Evolutionary conservation across 2,113 vertebrate genomes (phyloP).

Genomic region (Agapornis roseicollis): DNA sequence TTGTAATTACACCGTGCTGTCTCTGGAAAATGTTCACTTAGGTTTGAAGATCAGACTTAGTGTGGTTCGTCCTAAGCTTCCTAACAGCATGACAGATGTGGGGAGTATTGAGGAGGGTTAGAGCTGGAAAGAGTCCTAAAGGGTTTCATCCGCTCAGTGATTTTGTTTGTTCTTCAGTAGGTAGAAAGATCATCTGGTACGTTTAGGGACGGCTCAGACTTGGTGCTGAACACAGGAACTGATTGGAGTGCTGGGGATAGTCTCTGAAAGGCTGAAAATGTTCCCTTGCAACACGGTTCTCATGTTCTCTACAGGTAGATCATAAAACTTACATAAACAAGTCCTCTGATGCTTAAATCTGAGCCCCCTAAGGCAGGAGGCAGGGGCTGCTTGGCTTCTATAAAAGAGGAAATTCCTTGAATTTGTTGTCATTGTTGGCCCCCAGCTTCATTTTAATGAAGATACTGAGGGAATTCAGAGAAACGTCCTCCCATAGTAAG

Average conservation of each 20-base stretch:
- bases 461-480: neutral
- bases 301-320: neutral
- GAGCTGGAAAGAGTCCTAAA: neutral
- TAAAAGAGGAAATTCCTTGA: neutral
- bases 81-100: neutral
- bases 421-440: neutral
- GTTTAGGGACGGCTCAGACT: neutral
- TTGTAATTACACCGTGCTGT: constrained; percentile 29
- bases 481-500: neutral
- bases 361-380: neutral
- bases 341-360: neutral
- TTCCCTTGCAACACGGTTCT: neutral
- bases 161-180: neutral
- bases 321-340: neutral
- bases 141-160: neutral
- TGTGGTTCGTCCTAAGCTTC: constrained; percentile 34
- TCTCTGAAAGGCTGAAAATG: neutral
- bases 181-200: neutral
- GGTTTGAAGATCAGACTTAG: constrained; percentile 35
- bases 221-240: neutral
- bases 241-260: neutral
- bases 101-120: constrained; percentile 11
- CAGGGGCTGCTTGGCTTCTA: neutral
- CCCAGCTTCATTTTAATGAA: neutral
- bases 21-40: constrained; percentile 37